These are phyloP conservation scores for Pemphredon lugubris DNA, from an alignment of 2,888 invertebrate species.

Conservation along the genomic window DNA sequence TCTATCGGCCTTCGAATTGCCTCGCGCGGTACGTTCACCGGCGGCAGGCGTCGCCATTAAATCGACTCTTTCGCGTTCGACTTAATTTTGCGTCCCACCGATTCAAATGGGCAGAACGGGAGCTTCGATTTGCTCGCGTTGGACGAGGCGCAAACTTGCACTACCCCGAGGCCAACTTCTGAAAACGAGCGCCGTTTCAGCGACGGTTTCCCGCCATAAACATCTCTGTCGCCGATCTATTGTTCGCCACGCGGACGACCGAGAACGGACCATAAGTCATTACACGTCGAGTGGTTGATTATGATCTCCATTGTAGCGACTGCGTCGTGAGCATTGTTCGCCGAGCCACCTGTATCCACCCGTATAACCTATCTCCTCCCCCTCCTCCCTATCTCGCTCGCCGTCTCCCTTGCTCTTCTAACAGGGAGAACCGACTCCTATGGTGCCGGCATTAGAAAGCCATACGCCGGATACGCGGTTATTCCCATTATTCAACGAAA, in stretches of 20 bases:
- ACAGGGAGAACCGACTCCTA: slow-evolving; percentile 20
- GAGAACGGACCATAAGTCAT: slow-evolving; percentile 74
- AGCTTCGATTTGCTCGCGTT: neutral
- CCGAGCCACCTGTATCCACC: slow-evolving; percentile 70
- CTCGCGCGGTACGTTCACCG: too few species aligned
- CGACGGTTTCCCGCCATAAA: slow-evolving; percentile 69
- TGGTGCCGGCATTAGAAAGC: slow-evolving; percentile 53
- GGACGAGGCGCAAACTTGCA: neutral
- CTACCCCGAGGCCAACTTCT: neutral
- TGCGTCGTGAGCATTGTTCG: slow-evolving; percentile 76
- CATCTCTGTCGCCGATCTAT: slow-evolving; percentile 73
- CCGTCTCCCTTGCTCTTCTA: too few species aligned
- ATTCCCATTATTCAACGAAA: slow-evolving; percentile 56
- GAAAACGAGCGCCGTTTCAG: slow-evolving; percentile 28
- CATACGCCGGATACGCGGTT: slow-evolving; percentile 39
- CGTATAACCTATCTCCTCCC: slow-evolving; percentile 21
- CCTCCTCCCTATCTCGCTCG: too few species aligned
- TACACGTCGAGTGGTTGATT: slow-evolving; percentile 77
- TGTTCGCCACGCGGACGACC: slow-evolving; percentile 71
- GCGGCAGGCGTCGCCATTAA: too few species aligned
- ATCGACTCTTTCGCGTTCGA: too few species aligned
- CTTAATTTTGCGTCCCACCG: too few species aligned
- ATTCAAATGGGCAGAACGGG: slow-evolving; percentile 35
- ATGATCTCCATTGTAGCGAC: slow-evolving; percentile 77
- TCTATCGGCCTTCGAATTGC: too few species aligned